phyloP scores from a whole-genome alignment of 37 sponge, comb jelly and placozoan species.

The Mnemiopsis leidyi region DNA sequence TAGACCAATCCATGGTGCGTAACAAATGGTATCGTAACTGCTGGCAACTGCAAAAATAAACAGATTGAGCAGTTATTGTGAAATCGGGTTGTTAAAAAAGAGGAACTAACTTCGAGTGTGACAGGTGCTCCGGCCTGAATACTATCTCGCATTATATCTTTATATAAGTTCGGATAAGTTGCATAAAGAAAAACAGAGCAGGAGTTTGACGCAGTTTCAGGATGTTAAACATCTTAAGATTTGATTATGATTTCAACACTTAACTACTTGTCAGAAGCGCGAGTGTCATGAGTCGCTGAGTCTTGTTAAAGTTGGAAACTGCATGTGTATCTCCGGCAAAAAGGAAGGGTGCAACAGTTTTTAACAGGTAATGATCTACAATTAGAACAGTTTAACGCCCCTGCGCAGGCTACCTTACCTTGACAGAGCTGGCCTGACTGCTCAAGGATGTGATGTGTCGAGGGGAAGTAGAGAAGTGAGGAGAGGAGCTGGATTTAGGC shows the following conservation, averaged over 20 bases:
- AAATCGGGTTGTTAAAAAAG: constrained; percentile 4
- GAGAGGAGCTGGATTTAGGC: background rate
- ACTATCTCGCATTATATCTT: background rate
- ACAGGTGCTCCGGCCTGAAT: background rate
- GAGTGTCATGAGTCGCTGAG: background rate
- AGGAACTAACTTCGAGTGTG: background rate
- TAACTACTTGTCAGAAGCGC: background rate
- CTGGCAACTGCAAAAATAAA: constrained; percentile 21
- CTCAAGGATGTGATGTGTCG: background rate
- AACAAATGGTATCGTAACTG: constrained; percentile 27
- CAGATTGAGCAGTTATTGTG: background rate
- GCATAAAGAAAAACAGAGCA: background rate
- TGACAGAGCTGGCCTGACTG: background rate
- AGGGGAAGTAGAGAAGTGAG: background rate
- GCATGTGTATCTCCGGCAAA: background rate
- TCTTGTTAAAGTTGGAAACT: background rate
- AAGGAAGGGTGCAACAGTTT: background rate
- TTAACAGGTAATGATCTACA: background rate
- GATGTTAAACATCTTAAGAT: background rate
- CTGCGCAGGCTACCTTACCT: background rate
- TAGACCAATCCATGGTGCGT: constrained; percentile 43
- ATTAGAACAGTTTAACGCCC: background rate
- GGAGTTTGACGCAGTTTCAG: background rate
- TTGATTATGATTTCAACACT: constrained; percentile 48
- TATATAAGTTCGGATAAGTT: background rate